Evolutionary conservation across 2,888 invertebrate genomes (phyloP), one percentile per base, ranked within the genome.

Genomic region (Phrixothrix hirtus): DNA sequence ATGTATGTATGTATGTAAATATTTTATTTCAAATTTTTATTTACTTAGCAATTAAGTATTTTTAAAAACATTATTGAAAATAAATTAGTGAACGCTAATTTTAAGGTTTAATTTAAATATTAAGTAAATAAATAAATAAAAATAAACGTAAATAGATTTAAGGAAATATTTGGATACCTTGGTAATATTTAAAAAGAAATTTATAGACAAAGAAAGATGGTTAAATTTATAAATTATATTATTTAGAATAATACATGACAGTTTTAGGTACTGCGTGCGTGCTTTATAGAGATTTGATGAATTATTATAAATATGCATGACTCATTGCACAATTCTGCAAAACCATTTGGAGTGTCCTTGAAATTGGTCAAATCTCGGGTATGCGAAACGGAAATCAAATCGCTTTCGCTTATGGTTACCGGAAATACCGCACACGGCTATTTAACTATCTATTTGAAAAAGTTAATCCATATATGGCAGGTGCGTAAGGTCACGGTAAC

Each of bases 351-450:
- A 47, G 47, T 37, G 45, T 25, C 57, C 57, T 57, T 57, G 57
- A 41, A 50, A 37, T 42, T 47, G 42, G 44, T 45, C 46, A 53
- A 48, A 49, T 50, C 50, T 47, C 17, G 25, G 45, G 57, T 50
- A 57, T 57, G 57, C 32, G 46, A 46, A 55, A 47, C 57, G 57
- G 57, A 57, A 57, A 57, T 57, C 54, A 48, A 45, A 38, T 55
- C 48, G 45, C 41, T 54, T 47, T 45, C 39, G 56, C 47, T 44
- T 52, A 34, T 30, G 26, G 15, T 48, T 34, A 36, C 48, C 57
- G 57, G 57, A 57, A 57, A 57, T 57, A 35, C 57, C 57, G 49
- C 37, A 48, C 47, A 47, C 52, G 44, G 52, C 17, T 38, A 48
- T 52, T 55, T 42, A 48, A 47, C 43, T 25, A 44, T 53, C 45